phyloP scores from a whole-genome alignment of 2,797 vertebrate species.

The Parauchenoglanis ngamensis region DNA sequence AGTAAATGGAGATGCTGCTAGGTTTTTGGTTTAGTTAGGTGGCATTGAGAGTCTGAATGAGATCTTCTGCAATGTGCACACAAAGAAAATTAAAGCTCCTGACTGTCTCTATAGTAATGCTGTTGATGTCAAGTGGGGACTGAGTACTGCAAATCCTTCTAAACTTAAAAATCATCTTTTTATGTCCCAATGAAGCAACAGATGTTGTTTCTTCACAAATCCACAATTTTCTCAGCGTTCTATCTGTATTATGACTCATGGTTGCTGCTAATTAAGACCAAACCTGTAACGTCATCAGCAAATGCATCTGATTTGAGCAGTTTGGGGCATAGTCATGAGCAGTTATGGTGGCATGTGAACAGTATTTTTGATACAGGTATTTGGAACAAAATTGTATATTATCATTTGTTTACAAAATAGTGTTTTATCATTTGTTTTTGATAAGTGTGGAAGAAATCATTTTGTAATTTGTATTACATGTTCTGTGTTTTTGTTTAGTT shows the following conservation, averaged over 20 bases:
- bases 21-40: neutral
- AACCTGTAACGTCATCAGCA: conserved; percentile 11
- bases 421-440: neutral
- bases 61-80: neutral
- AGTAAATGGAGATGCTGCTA: neutral
- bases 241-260: neutral
- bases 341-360: neutral
- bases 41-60: neutral
- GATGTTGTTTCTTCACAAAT: neutral
- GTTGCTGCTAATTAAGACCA: conserved; percentile 10
- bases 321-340: neutral
- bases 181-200: neutral
- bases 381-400: neutral
- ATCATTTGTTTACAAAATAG: neutral
- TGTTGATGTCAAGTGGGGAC: neutral
- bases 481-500: neutral
- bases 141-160: neutral
- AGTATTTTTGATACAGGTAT: neutral
- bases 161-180: neutral
- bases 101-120: neutral
- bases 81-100: neutral
- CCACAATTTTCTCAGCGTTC: neutral
- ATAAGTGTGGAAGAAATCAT: neutral
- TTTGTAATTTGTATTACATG: neutral
- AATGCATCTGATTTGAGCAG: neutral